Base-by-base conservation (phyloP, 2,888 invertebrate species). In the Synanthedon andrenaeformis region DNA sequence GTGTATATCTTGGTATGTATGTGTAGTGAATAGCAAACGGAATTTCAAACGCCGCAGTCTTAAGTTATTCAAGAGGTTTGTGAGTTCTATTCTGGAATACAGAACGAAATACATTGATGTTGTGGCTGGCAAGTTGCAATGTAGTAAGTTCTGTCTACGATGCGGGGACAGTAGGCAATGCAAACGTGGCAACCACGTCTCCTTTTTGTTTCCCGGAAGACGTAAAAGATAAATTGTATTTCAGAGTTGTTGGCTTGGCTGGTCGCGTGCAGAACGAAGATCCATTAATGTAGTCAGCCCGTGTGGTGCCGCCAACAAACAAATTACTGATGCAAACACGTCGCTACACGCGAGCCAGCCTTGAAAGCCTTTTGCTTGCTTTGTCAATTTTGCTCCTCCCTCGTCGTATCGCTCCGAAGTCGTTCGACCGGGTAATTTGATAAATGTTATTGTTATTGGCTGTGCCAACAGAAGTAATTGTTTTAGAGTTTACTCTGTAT, bases 281-380 rank as follows among this genome's bases (percentile, higher is more conserved):
- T 84, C 79, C 84, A 84, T 86, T 84, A 85, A 82, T 82, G 82
- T 82, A 82, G 78, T 74, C 79, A 74, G 79, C 70, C 35, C 75
- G 76, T 76, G 74, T 75, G 80, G 75, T 76, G 80, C 80, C 82
- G 78, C 82, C 82, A 82, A 78, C 82, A 85, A 86, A 86, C 86
- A 86, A 86, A 86, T 86, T 86, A 86, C 79, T 67, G 82, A 86
- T 85, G 85, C 87, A 87, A 87, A 87, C 85, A 86, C 83, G 76
- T 79, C 74, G 74, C 75, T 77, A 76, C 87, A 87, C 86, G 86
- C 86, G 74, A 85, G 69, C 76, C 70, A 63, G 62, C 70, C 77
- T 73, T 80, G 79, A 82, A 82, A 85, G 82, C 79, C 76, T 84
- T 83, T 76, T 82, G 82, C 84, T 81, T 82, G 76, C 79, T 77